Evolutionary conservation across 2,797 vertebrate genomes (phyloP).

Genomic region (Octomys mimax): DNA sequence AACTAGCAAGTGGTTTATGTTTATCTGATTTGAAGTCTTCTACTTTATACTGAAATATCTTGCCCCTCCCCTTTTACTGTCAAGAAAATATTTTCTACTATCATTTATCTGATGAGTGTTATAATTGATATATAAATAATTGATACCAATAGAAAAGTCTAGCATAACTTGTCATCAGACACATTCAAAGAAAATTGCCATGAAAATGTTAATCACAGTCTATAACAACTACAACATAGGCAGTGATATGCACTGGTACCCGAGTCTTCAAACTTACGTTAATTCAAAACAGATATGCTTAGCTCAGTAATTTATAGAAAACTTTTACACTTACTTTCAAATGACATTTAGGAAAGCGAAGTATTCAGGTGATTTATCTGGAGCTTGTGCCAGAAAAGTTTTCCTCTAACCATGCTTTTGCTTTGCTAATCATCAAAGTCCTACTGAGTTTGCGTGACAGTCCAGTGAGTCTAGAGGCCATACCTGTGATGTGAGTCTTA

Average conservation of each 20-base stretch:
- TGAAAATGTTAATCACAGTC: background rate
- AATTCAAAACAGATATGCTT: background rate
- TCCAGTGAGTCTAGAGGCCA: background rate
- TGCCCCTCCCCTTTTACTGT: background rate
- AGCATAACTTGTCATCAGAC: background rate
- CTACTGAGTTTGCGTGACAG: background rate
- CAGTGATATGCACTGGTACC: background rate
- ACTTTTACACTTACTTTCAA: background rate
- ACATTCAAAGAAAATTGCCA: background rate
- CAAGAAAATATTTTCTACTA: background rate
- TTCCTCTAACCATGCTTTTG: background rate
- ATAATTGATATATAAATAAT: constrained; percentile 2
- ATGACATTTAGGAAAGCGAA: background rate
- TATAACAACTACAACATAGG: background rate
- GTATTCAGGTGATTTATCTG: background rate
- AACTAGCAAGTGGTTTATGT: background rate
- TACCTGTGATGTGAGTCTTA: background rate
- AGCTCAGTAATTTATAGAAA: background rate
- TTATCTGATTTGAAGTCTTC: background rate
- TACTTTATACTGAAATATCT: background rate
- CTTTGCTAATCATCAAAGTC: background rate
- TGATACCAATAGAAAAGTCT: background rate
- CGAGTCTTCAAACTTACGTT: background rate
- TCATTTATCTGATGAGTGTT: background rate
- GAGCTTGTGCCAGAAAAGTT: background rate